Percentiles rank a stretch among this genome's conserved stretches.
Conservation (phyloP, 2,113 vertebrate genomes). For the Numida meleagris region DNA sequence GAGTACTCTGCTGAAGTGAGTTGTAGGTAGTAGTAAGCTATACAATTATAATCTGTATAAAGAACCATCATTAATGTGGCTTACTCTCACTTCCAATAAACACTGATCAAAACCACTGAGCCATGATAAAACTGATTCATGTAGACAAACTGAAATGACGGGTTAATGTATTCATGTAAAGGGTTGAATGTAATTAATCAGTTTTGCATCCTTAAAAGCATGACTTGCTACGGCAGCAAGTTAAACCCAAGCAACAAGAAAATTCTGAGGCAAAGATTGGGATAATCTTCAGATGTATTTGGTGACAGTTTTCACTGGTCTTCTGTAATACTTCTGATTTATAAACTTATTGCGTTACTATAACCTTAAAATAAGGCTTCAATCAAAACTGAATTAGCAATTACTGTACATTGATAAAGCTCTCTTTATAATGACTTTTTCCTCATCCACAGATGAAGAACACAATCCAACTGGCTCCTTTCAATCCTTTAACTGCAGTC, state of each 20-base stretch:
- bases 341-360: background rate
- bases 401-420: background rate
- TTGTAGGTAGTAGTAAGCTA: background rate
- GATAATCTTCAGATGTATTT: background rate
- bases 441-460: background rate
- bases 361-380: background rate
- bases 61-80: background rate
- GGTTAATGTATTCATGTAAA: too few species aligned
- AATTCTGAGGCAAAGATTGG: background rate
- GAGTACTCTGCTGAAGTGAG: background rate
- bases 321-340: background rate
- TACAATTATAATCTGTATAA: constrained; percentile 15
- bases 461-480: background rate
- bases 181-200: background rate
- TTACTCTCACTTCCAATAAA: background rate
- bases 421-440: background rate
- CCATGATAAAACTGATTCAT: background rate
- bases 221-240: background rate
- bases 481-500: constrained; percentile 22
- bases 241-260: background rate
- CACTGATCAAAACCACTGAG: constrained; percentile 12
- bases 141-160: background rate
- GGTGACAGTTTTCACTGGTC: background rate
- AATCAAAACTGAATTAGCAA: background rate
- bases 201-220: background rate